Conservation (phyloP, 2,113 vertebrate species). For the Propithecus coquereli region DNA sequence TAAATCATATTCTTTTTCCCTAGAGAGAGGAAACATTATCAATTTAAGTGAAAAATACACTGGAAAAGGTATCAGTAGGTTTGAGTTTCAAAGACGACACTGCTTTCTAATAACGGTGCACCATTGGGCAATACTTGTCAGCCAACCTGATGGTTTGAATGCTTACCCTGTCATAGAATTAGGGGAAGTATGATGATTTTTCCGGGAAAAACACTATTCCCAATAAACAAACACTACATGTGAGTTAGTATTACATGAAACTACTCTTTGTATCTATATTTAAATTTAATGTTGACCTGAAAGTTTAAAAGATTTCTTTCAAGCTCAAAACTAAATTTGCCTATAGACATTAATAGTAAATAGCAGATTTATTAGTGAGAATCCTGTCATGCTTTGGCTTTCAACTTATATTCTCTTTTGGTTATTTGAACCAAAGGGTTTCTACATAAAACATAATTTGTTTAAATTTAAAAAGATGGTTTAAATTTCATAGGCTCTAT, state of each 20-base stretch:
- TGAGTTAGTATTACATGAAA: neutral
- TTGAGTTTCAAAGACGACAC: neutral
- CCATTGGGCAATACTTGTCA: neutral
- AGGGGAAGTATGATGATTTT: neutral
- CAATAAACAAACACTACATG: neutral
- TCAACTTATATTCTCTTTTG: neutral
- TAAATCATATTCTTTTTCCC: neutral
- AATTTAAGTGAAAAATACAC: neutral
- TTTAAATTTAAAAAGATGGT: neutral
- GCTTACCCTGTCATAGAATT: neutral
- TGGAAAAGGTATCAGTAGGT: neutral
- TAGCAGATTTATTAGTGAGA: neutral
- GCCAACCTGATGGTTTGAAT: neutral
- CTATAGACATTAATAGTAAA: neutral
- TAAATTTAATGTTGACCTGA: neutral
- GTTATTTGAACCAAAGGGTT: conserved; percentile 1
- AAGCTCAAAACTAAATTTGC: neutral
- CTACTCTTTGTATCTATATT: neutral
- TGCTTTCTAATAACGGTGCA: neutral
- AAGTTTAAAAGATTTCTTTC: neutral
- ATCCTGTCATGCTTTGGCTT: neutral
- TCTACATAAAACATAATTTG: neutral
- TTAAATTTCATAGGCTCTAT: neutral
- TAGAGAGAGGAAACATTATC: neutral
- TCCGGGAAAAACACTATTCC: neutral